Evolutionary conservation across 2,888 invertebrate species (phyloP), one percentile per base, ranked within the genome.

Genomic region (Microctonus brassicae): DNA sequence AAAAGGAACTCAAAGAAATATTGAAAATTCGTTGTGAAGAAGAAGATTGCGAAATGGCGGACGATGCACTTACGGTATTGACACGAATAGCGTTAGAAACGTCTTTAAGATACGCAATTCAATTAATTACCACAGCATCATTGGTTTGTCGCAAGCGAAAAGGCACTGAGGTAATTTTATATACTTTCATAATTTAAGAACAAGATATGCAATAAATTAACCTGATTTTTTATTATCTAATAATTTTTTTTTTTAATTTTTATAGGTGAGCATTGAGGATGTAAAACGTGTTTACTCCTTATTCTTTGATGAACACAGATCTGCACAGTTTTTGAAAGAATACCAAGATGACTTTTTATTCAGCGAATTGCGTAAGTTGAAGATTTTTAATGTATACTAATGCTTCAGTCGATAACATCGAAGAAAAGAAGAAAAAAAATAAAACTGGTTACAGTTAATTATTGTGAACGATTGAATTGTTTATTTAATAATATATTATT

Each of bases 301-400:
- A 69, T 99, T 99, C 88, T 90, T 97, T 76, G 99, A 99, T 85
- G 97, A 98, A 88, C 93, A 93, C 70, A 91, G 99, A 68, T 98
- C 98, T 0, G 94, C 96, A 76, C 95, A 97, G 88, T 98, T 96
- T 88, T 89, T 99, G 20, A 96, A 95, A 86, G 97, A 98, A 86
- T 97, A 97, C 85, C 97, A 98, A 86, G 94, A 97, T 80, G 96
- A 97, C 84, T 99, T 97, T 83, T 95, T 98, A 94, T 98, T 97
- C 81, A 92, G 93, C 82, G 94, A 94, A 84, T 70, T 80, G 22
- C 72, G 84, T 84, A 68, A 81, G 83, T 80, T 69, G 42, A 65
- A 17, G 26, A 29, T 24, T 63, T 52, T 53, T 69, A 69, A 66
- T 22, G 1, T 65, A 52, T 52, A 33, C 20, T 13, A 17, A 47